Conservation (phyloP, 2,888 invertebrate genomes). For the Bombyx huttoni region DNA sequence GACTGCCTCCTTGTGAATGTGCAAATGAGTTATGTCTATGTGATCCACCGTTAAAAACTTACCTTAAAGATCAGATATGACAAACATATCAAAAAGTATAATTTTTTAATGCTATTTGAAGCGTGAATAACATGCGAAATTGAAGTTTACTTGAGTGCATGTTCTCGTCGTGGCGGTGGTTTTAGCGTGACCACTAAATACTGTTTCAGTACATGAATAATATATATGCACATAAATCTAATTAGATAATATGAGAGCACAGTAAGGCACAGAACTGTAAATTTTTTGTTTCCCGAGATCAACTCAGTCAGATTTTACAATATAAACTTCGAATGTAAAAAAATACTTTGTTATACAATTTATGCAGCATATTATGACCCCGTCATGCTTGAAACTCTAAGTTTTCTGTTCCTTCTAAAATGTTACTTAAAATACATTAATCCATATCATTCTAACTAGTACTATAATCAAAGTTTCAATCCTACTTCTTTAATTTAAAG, state of each 20-base stretch:
- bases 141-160: too few relatives aligned
- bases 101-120: too few relatives aligned
- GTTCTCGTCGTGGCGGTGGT: too few relatives aligned
- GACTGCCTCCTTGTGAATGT: conserved; percentile 7
- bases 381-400: conserved; percentile 48
- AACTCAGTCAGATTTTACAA: conserved; percentile 8
- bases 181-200: too few relatives aligned
- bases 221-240: too few relatives aligned
- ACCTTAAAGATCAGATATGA: too few relatives aligned
- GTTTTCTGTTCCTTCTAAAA: conserved; percentile 50
- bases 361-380: conserved; percentile 26
- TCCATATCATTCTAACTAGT: conserved; percentile 34
- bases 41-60: too few relatives aligned
- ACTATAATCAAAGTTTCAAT: conserved; percentile 37
- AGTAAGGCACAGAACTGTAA: too few relatives aligned
- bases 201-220: too few relatives aligned
- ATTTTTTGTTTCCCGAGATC: too few relatives aligned
- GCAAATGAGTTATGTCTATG: conserved; percentile 17
- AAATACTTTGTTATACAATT: conserved; percentile 22
- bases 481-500: conserved; percentile 30
- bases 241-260: not conserved
- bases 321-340: conserved; percentile 15
- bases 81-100: too few relatives aligned
- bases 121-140: too few relatives aligned
- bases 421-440: conserved; percentile 55